phyloP scores from a whole-genome alignment of 2,888 invertebrate species.

The Iphiclides podalirius region DNA sequence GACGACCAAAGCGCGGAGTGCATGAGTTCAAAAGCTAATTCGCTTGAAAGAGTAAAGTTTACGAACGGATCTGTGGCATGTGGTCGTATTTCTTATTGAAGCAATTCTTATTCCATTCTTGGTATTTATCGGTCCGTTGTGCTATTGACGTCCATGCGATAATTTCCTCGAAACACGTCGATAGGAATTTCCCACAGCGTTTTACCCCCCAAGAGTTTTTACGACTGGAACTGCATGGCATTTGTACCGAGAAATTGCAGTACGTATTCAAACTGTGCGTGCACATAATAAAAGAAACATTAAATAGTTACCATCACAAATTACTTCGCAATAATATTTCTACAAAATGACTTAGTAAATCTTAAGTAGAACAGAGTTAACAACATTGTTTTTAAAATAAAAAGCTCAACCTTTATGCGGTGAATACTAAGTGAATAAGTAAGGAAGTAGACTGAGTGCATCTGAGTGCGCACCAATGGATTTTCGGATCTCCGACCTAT shows the following conservation, averaged over 20 bases:
- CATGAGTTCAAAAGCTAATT: conserved; percentile 14
- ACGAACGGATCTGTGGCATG: conserved; percentile 2
- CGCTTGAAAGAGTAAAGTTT: conserved; percentile 8
- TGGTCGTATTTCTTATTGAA: background rate
- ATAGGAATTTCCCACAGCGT: too few relatives aligned
- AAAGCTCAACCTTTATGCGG: background rate
- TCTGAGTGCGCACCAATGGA: too few relatives aligned
- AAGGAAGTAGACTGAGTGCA: too few relatives aligned
- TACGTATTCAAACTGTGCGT: background rate
- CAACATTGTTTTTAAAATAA: too few relatives aligned
- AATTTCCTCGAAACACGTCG: background rate
- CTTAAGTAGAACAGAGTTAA: too few relatives aligned
- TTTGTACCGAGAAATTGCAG: background rate
- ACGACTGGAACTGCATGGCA: background rate
- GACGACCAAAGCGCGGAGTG: background rate
- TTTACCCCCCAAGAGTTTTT: background rate
- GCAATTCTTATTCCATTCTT: background rate
- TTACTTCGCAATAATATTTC: conserved; percentile 15
- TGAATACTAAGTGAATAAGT: too few relatives aligned
- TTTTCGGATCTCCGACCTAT: background rate
- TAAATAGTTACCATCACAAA: background rate
- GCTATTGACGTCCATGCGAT: background rate
- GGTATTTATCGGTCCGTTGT: background rate
- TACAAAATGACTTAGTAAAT: conserved; percentile 6
- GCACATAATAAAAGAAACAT: background rate